A percentile compares a stretch with the other conserved stretches of the same genome.
These are phyloP conservation scores for Etheostoma spectabile DNA, from an alignment of 2,113 vertebrate genomes.

Conservation along the genomic window DNA sequence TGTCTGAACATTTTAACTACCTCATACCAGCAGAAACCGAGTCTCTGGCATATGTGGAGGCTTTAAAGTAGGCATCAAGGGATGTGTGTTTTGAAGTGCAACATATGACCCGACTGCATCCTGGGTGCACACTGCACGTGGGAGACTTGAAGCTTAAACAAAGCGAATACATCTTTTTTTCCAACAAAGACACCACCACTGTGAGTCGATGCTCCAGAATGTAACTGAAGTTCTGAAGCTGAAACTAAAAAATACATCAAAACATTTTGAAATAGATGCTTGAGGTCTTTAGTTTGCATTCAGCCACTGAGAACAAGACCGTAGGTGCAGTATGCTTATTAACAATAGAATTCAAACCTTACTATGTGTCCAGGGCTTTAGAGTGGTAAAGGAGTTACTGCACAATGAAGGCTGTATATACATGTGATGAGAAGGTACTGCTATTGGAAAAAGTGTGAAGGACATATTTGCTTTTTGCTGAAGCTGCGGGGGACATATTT, in stretches of 20 bases:
- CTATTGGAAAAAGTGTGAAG: conserved; percentile 38
- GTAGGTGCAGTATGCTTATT: conserved; percentile 28
- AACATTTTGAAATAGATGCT: conserved; percentile 34
- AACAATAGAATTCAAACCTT: conserved; percentile 20
- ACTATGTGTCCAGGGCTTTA: background rate
- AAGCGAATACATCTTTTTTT: conserved; percentile 13
- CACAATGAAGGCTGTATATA: conserved; percentile 1
- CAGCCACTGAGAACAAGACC: conserved; percentile 25
- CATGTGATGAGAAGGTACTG: conserved; percentile 32
- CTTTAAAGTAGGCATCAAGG: conserved; percentile 27
- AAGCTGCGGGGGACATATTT: conserved; percentile 50
- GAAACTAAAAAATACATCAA: conserved; percentile 33
- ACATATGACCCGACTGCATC: conserved; percentile 24
- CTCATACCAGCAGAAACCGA: background rate
- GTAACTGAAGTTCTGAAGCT: conserved; percentile 14
- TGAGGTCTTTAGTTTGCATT: conserved; percentile 35
- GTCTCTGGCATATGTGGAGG: conserved; percentile 15
- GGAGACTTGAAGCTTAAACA: conserved; percentile 23
- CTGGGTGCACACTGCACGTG: background rate
- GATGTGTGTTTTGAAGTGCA: conserved; percentile 47
- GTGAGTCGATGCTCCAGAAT: background rate
- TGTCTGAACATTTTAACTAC: conserved; percentile 30
- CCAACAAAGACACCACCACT: background rate
- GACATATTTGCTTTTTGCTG: conserved; percentile 60
- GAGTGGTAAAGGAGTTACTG: conserved; percentile 3